A percentile compares a stretch with the other conserved stretches of the same genome.
These are phyloP conservation scores for Papilio machaon DNA, from an alignment of 1,140 invertebrate species.

Conservation along the genomic window DNA sequence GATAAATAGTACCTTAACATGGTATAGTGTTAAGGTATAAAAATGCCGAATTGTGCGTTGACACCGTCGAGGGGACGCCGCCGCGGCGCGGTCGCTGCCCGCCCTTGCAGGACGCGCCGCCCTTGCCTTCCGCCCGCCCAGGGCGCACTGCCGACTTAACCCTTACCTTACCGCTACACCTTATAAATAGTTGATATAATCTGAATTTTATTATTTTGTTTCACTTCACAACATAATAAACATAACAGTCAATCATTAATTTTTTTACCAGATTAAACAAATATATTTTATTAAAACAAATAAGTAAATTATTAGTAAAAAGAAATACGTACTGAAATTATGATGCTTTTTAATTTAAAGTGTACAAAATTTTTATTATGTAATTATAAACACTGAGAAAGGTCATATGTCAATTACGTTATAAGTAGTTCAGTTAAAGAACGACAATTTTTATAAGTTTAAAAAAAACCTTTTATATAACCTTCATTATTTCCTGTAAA, in stretches of 20 bases:
- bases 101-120: slow-evolving; percentile 40
- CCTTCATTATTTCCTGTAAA: neutral
- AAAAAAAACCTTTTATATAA: neutral
- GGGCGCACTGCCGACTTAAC: neutral
- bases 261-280: no score
- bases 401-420: no score
- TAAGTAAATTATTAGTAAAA: no score
- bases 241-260: neutral
- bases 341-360: no score
- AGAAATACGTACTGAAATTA: no score
- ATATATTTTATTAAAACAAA: no score
- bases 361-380: no score
- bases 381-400: no score
- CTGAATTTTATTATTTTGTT: neutral
- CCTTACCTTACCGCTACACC: neutral
- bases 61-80: neutral
- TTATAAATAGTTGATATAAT: neutral
- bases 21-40: neutral
- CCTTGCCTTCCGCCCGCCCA: slow-evolving; percentile 39
- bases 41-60: neutral
- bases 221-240: neutral
- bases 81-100: slow-evolving; percentile 30
- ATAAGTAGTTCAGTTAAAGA: no score
- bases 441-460: no score
- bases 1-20: neutral